phyloP scores from a whole-genome alignment of 2,797 vertebrate species.

The Pangasius sanitwongsei region DNA sequence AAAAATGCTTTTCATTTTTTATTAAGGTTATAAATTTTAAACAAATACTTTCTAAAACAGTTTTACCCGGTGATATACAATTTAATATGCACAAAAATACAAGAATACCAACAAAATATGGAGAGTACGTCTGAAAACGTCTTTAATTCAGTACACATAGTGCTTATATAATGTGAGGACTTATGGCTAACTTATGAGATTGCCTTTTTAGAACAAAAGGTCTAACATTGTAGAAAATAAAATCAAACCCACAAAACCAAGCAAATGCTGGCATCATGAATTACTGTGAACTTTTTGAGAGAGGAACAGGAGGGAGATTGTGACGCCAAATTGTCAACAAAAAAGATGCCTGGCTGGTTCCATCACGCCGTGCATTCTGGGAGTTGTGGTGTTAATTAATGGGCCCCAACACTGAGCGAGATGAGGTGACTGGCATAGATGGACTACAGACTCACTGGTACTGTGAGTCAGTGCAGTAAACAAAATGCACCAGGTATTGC shows the following conservation, averaged over 20 bases:
- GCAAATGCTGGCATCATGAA: conserved; percentile 79
- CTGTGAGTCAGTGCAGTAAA: conserved; percentile 60
- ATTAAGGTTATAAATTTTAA: conserved; percentile 95
- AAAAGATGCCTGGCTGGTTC: conserved; percentile 58
- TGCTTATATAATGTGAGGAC: conserved; percentile 81
- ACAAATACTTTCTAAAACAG: conserved; percentile 90
- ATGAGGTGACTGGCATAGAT: conserved; percentile 63
- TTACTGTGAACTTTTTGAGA: conserved; percentile 66
- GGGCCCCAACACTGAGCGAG: conserved; percentile 59
- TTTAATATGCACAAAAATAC: conserved; percentile 89
- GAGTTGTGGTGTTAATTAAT: conserved; percentile 72
- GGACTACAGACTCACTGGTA: conserved; percentile 57
- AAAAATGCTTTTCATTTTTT: conserved; percentile 71
- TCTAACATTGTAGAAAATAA: conserved; percentile 71
- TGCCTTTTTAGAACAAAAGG: conserved; percentile 98
- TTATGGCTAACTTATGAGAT: conserved; percentile 77
- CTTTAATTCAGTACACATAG: conserved; percentile 85
- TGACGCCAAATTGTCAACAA: conserved; percentile 58
- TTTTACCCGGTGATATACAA: conserved; percentile 93
- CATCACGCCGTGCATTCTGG: conserved; percentile 74
- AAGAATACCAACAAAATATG: conserved; percentile 84
- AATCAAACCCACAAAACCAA: conserved; percentile 78
- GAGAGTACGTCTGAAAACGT: conserved; percentile 82
- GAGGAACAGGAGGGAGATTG: conserved; percentile 46
- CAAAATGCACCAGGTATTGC: conserved; percentile 55